These are phyloP conservation scores for Eleutherodactylus coqui DNA, from an alignment of 2,797 vertebrate species.

Conservation along the genomic window DNA sequence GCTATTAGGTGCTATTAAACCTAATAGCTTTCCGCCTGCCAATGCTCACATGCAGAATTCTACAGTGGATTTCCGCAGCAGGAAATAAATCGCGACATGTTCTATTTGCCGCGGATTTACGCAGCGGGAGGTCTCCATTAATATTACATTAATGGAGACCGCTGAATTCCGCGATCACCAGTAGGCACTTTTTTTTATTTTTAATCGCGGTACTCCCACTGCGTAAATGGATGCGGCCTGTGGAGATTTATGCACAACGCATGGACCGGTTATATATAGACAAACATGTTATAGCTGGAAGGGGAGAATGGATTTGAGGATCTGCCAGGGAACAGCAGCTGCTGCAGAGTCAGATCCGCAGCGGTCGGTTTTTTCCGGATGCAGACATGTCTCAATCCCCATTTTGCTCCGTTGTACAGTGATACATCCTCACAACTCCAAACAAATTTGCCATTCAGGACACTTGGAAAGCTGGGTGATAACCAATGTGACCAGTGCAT, in stretches of 20 bases:
- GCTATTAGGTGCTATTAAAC: no score
- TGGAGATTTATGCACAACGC: not conserved
- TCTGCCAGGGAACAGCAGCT: slow-evolving; percentile 16
- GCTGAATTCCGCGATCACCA: no score
- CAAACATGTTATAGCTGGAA: slow-evolving; percentile 5
- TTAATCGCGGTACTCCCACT: no score
- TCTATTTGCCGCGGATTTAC: no score
- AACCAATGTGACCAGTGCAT: not conserved
- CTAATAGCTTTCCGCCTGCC: no score
- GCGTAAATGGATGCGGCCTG: not conserved
- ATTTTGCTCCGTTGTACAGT: not conserved
- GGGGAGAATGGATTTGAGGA: not conserved
- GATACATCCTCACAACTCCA: not conserved
- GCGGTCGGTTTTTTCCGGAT: not conserved
- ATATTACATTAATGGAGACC: no score
- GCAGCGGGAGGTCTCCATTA: no score
- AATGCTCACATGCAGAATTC: no score
- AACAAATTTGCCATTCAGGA: not conserved
- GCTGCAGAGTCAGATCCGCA: slow-evolving; percentile 17
- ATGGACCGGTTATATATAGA: slow-evolving; percentile 25
- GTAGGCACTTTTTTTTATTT: no score
- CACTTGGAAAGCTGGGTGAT: not conserved
- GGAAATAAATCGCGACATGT: no score
- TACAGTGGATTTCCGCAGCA: no score
- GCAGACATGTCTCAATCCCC: not conserved